Conservation (phyloP, 2,113 vertebrate species). For the Panurus biarmicus region DNA sequence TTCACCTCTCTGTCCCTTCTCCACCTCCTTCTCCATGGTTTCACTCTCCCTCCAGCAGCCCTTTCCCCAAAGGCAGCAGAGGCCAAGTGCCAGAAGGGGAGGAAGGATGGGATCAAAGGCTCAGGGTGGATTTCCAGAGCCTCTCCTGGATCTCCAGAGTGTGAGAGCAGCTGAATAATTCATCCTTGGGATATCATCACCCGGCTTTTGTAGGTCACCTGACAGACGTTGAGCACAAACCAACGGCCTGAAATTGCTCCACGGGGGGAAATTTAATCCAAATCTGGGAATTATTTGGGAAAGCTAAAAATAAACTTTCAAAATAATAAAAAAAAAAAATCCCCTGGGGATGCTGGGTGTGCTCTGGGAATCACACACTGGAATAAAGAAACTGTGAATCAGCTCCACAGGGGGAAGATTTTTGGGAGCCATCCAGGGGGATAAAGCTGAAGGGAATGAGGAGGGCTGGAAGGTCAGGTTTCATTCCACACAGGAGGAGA, state of each 20-base stretch:
- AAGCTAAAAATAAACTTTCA: conserved; percentile 1
- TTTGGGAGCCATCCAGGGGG: not conserved
- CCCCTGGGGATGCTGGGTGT: not conserved
- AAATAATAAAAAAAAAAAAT: not conserved
- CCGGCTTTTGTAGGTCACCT: not conserved
- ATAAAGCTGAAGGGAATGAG: accelerated
- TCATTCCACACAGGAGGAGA: not conserved
- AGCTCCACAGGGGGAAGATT: accelerated
- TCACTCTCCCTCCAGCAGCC: not conserved
- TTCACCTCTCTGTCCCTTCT: not conserved
- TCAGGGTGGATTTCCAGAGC: not conserved
- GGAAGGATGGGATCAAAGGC: not conserved
- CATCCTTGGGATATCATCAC: not conserved
- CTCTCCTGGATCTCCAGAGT: not conserved
- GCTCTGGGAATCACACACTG: accelerated
- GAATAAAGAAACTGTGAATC: not conserved
- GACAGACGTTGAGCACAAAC: not conserved
- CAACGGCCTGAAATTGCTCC: not conserved
- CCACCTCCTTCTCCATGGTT: accelerated
- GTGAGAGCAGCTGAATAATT: not conserved
- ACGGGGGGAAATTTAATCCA: not conserved
- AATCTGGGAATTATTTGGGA: conserved; percentile 31
- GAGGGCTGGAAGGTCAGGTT: not conserved
- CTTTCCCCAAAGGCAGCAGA: not conserved
- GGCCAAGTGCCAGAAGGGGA: not conserved